Evolutionary conservation across 2,797 vertebrate genomes (phyloP).

Genomic region (Coranthus polyacanthus): DNA sequence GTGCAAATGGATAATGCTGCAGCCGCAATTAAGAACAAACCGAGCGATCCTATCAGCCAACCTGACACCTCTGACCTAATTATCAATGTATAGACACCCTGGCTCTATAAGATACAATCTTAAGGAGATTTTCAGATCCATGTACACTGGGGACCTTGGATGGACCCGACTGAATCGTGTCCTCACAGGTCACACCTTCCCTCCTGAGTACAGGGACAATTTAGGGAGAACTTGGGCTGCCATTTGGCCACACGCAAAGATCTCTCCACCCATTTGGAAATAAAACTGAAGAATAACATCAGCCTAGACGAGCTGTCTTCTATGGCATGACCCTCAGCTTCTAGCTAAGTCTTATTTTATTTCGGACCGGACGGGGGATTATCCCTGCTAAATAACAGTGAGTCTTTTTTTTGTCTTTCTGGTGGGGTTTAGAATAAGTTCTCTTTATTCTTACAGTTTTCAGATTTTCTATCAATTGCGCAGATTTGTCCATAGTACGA

Average conservation of each 20-base stretch:
- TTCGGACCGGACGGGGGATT: not conserved
- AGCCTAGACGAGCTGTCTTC: not conserved
- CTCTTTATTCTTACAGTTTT: too few relatives aligned
- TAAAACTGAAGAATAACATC: slow-evolving; percentile 8
- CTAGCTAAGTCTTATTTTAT: not conserved
- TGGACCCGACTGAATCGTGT: not conserved
- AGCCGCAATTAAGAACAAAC: slow-evolving; percentile 29
- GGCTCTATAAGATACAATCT: slow-evolving; percentile 30
- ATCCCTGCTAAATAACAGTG: too few relatives aligned
- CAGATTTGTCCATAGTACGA: too few relatives aligned
- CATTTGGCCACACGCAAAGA: not conserved
- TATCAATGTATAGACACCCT: slow-evolving; percentile 13
- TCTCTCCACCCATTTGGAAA: slow-evolving; percentile 30
- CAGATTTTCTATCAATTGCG: too few relatives aligned
- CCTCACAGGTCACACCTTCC: slow-evolving; percentile 20
- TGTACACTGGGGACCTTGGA: slow-evolving; percentile 37
- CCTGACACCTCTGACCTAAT: slow-evolving; percentile 56
- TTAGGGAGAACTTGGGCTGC: not conserved
- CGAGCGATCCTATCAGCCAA: slow-evolving; percentile 40
- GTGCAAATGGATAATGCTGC: slow-evolving; percentile 13
- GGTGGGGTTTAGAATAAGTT: too few relatives aligned
- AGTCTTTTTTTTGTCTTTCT: too few relatives aligned
- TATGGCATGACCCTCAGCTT: not conserved
- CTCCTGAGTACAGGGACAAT: not conserved
- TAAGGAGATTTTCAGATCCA: not conserved